Percentiles rank a stretch among this genome's conserved stretches.
Conservation (phyloP, 2,888 invertebrate species). For the Dolichopus griseipennis region DNA sequence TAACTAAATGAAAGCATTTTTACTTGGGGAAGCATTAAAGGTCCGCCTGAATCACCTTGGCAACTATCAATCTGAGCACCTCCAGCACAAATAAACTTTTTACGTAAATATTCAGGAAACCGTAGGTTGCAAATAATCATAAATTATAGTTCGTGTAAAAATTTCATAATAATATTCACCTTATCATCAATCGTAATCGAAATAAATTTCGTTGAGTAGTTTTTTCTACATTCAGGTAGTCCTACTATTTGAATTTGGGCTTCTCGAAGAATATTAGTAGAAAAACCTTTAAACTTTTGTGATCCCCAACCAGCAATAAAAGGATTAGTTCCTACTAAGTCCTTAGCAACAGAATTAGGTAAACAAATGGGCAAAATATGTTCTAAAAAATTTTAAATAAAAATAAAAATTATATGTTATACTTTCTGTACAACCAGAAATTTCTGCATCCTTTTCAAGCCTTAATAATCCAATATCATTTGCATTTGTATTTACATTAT, state of each 20-base stretch:
- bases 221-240: constrained; percentile 40
- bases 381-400: constrained; percentile 44
- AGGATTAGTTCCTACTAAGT: constrained; percentile 48
- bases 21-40: constrained; percentile 42
- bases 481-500: constrained; percentile 51
- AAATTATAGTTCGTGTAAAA: neutral
- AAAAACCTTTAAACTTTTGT: constrained; percentile 40
- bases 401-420: neutral
- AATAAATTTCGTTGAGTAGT: constrained; percentile 36
- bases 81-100: constrained; percentile 41
- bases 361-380: constrained; percentile 66
- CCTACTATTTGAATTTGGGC: constrained; percentile 42
- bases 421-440: constrained; percentile 27
- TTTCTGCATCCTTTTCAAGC: constrained; percentile 39
- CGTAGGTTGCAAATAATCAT: constrained; percentile 2
- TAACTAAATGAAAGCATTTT: neutral
- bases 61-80: constrained; percentile 37
- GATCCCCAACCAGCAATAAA: constrained; percentile 73
- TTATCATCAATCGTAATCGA: constrained; percentile 21
- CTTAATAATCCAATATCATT: constrained; percentile 75
- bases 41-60: constrained; percentile 43
- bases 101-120: neutral
- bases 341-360: constrained; percentile 47
- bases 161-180: constrained; percentile 10
- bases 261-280: constrained; percentile 44